Evolutionary conservation across 1,140 invertebrate species (phyloP).

Genomic region (Apis dorsata): DNA sequence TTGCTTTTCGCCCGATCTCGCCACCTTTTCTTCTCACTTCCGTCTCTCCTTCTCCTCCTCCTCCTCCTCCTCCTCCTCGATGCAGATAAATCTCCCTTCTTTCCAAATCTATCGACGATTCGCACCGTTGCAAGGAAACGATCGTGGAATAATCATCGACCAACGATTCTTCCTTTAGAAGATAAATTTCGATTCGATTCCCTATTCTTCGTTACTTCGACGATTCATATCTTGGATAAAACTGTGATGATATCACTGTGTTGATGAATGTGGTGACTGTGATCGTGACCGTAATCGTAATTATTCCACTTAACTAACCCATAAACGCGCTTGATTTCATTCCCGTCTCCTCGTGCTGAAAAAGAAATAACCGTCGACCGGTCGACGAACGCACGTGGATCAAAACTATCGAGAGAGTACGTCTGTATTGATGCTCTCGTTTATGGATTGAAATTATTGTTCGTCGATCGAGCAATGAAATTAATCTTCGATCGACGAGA

Average conservation of each 20-base stretch:
- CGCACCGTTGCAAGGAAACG: neutral
- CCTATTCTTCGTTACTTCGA: too few relatives aligned
- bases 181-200: neutral
- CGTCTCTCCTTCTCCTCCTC: too few relatives aligned
- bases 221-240: neutral
- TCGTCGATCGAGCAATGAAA: neutral
- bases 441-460: neutral
- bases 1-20: neutral
- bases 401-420: neutral
- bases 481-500: neutral
- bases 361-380: neutral
- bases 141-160: neutral
- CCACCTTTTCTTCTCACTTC: too few relatives aligned
- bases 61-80: too few relatives aligned
- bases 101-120: neutral
- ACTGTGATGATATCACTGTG: neutral
- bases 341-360: neutral
- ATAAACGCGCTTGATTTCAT: constrained; percentile 13
- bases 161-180: neutral
- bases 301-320: neutral
- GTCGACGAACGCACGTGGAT: constrained; percentile 3
- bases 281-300: neutral
- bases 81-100: neutral
- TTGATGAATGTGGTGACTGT: neutral
- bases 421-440: neutral